These are phyloP conservation scores for Colostygia pectinataria DNA, from an alignment of 2,888 invertebrate species.

Conservation along the genomic window DNA sequence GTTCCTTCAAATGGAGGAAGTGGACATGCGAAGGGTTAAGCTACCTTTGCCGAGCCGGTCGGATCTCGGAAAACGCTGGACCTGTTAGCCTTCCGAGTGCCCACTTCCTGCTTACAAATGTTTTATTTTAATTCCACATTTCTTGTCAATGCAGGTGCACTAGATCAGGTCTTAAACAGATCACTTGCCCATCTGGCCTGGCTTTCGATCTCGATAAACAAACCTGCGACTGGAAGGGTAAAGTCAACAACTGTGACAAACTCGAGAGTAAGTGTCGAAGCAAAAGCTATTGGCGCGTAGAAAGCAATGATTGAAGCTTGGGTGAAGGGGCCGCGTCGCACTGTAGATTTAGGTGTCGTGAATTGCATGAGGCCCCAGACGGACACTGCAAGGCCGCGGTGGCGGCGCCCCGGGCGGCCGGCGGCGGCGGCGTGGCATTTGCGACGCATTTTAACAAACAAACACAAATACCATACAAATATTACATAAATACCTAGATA, in stretches of 20 bases:
- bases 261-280: conserved; percentile 95
- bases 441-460: conserved; percentile 61
- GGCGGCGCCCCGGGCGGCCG: no score
- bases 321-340: conserved; percentile 81
- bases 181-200: conserved; percentile 98
- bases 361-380: conserved; percentile 78
- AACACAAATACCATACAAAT: conserved; percentile 24
- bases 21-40: conserved; percentile 72
- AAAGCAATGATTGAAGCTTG: conserved; percentile 76
- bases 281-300: conserved; percentile 76
- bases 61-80: conserved; percentile 43
- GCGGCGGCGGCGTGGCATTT: no score
- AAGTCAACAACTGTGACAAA: conserved; percentile 98
- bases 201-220: conserved; percentile 99
- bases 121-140: conserved; percentile 74
- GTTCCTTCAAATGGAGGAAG: conserved; percentile 79
- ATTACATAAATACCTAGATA: no score
- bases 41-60: conserved; percentile 56
- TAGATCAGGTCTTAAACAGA: conserved; percentile 97
- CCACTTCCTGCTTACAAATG: conserved; percentile 65
- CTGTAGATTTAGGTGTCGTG: conserved; percentile 69
- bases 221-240: conserved; percentile 99
- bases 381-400: conserved; percentile 30
- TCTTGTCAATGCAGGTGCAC: conserved; percentile 91
- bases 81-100: conserved; percentile 68